Conservation (phyloP, 2,797 vertebrate species). For the Melanotaenia parkinsoni region DNA sequence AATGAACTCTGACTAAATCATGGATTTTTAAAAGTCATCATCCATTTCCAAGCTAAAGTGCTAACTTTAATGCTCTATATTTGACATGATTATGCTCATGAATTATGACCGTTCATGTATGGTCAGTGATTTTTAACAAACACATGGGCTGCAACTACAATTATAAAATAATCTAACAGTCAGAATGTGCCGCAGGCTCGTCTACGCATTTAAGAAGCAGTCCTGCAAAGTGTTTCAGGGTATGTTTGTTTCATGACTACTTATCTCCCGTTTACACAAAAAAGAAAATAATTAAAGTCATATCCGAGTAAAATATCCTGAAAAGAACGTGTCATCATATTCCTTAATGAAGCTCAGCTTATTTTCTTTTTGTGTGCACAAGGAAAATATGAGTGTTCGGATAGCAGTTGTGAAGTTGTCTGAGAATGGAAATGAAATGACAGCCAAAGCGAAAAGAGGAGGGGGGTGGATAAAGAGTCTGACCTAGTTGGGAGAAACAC, state of each 20-base stretch:
- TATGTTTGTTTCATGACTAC: constrained; percentile 37
- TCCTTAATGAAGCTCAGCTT: constrained; percentile 7
- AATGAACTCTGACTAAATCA: neutral
- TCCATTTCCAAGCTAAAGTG: neutral
- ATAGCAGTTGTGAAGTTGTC: constrained; percentile 50
- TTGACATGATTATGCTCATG: neutral
- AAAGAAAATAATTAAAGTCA: constrained; percentile 13
- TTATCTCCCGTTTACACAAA: constrained; percentile 24
- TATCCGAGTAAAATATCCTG: constrained; percentile 6
- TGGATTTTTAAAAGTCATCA: neutral
- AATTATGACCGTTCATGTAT: neutral
- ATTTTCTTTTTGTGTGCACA: constrained; percentile 37
- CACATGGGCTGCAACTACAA: constrained; percentile 9
- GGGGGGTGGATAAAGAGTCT: constrained; percentile 61
- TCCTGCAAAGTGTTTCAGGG: constrained; percentile 36
- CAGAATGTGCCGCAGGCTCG: constrained; percentile 41
- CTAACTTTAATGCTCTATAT: neutral
- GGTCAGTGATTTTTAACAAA: constrained; percentile 17
- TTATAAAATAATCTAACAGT: constrained; percentile 36
- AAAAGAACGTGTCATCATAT: constrained; percentile 21
- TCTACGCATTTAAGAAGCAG: constrained; percentile 21
- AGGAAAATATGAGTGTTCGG: constrained; percentile 43
- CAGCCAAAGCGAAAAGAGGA: constrained; percentile 53
- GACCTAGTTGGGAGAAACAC: constrained; percentile 79
- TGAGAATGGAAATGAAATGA: constrained; percentile 71